These are phyloP conservation scores for Sebastes oblongus DNA, from an alignment of 2,797 vertebrate species.

Conservation along the genomic window DNA sequence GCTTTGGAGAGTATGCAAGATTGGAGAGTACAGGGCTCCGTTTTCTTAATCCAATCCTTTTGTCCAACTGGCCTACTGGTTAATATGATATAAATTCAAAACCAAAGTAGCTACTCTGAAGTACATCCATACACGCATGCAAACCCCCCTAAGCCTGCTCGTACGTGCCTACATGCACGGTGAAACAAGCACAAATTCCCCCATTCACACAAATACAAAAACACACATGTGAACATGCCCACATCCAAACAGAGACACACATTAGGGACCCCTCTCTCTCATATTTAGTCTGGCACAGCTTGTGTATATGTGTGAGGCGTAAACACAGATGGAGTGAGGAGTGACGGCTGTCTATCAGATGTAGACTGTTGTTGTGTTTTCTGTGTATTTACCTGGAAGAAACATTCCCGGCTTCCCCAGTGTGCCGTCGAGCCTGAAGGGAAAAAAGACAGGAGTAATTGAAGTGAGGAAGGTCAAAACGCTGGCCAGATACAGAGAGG, in stretches of 20 bases:
- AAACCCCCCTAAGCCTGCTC: background rate
- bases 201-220: background rate
- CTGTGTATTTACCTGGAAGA: slow-evolving; percentile 85
- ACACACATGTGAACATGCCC: background rate
- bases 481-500: background rate
- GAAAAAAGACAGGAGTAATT: background rate
- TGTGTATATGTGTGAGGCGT: slow-evolving; percentile 32
- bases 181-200: background rate
- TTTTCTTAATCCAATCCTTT: background rate
- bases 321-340: slow-evolving; percentile 43
- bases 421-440: slow-evolving; percentile 87
- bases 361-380: slow-evolving; percentile 21
- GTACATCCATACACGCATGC: background rate
- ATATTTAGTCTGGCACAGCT: slow-evolving; percentile 51
- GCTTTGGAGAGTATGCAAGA: background rate
- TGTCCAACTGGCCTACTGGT: background rate
- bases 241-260: slow-evolving; percentile 23
- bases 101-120: background rate
- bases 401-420: slow-evolving; percentile 91
- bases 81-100: background rate
- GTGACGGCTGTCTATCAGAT: slow-evolving; percentile 58
- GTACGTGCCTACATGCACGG: background rate
- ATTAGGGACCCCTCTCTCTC: background rate
- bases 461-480: slow-evolving; percentile 2
- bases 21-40: background rate